Evolutionary conservation across 1,140 invertebrate genomes (phyloP).

Genomic region (Plectrocnemia conspersa): DNA sequence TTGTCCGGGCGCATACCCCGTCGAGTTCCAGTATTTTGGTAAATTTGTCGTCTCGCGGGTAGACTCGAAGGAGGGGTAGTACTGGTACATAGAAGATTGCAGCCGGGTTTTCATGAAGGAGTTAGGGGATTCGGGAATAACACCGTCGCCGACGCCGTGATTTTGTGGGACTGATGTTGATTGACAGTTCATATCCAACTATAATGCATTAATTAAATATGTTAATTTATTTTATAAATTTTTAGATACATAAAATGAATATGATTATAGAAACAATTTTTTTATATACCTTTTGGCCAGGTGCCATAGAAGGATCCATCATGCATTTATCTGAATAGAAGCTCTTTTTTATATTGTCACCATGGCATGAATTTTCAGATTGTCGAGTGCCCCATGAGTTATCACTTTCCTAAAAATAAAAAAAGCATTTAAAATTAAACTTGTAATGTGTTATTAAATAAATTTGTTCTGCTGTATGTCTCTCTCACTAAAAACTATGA

Average conservation of each 20-base stretch:
- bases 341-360: no score
- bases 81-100: neutral
- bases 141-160: neutral
- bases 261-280: neutral
- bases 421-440: no score
- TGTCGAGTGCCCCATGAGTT: no score
- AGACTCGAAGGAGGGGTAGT: neutral
- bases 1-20: conserved; percentile 1
- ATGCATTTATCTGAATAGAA: no score
- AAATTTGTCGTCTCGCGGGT: neutral
- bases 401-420: conserved; percentile 12
- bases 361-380: no score
- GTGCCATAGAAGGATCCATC: neutral
- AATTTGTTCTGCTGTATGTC: no score
- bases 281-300: neutral
- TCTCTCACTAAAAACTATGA: no score
- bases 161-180: neutral
- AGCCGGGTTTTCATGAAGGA: neutral
- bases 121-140: neutral
- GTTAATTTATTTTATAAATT: neutral
- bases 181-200: conserved; percentile 7
- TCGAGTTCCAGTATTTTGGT: conserved; percentile 4
- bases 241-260: neutral
- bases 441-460: no score
- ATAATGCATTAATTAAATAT: neutral